Evolutionary conservation across 2,113 vertebrate species (phyloP), one percentile per base, ranked within the genome.

Genomic region (Lasiurus cinereus): DNA sequence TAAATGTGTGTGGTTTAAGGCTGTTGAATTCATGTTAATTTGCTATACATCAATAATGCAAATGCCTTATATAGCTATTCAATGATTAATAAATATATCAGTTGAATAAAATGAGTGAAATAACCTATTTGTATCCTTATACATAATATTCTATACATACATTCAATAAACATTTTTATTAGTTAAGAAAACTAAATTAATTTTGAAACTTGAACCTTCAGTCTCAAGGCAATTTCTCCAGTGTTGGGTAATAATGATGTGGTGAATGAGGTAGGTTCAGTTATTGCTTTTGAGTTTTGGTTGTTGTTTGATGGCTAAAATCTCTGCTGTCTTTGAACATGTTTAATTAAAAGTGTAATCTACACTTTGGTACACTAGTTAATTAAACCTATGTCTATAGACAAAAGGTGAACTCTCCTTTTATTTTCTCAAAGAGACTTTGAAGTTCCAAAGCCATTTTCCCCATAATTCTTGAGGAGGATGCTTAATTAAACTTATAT

Each of bases 341-440:
- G 64, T 93, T 95, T 97, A 97, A 96, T 94, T 96, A 96, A 96
- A 93, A 93, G 80, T 95, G 59, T 92, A 94, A 95, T 93, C 24
- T 88, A 15, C 46, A 84, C 11, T 93, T 94, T 95, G 39, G 91
- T 88, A 87, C n/a, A 84, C 5, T 48, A 84, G 67, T 91, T 97
- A 97, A 97, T 96, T 95, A 97, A 96, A 69, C 22, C 16, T 79
- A 21, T 80, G 66, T 95, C 27, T 94, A 4, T 69, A 94, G 36
- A 93, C 29, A 54, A 73, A 90, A 95, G 13, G 62, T 31, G 52
- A 93, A 48, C 4, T 56, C 24, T 82, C 24, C 27, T 93, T 95
- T 82, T 66, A 69, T 86, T 94, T 95, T 91, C 43, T 93, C 76
- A 91, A 4, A 80, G 79, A 82, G 29, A 83, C 46, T 95, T 92